Conservation (phyloP, 2,888 invertebrate species). For the Oscheius onirici region DNA sequence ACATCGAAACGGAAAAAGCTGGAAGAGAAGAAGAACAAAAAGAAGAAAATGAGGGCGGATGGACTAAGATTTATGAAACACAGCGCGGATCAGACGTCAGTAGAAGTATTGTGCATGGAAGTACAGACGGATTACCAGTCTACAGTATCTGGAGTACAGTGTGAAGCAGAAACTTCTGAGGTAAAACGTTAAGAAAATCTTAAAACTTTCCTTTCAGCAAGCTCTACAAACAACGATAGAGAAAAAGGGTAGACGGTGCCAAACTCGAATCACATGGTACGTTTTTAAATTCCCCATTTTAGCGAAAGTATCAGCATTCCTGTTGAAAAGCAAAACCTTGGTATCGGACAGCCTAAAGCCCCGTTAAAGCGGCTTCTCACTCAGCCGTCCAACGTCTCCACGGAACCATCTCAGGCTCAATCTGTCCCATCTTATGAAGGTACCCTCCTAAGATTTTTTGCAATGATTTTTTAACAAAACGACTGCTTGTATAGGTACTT, state of each 20-base stretch:
- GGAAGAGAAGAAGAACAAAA: slow-evolving; percentile 11
- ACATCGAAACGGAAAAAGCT: slow-evolving; percentile 1
- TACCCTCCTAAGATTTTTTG: too few species aligned
- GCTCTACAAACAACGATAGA: slow-evolving; percentile 33
- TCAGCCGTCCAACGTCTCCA: slow-evolving; percentile 1
- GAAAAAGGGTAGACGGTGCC: slow-evolving; percentile 40
- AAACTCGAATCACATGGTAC: slow-evolving; percentile 52
- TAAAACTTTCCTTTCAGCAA: neutral
- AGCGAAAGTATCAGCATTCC: neutral
- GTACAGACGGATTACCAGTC: slow-evolving; percentile 12
- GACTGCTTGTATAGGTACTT: too few species aligned
- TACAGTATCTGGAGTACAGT: neutral
- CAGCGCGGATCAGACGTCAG: slow-evolving; percentile 39
- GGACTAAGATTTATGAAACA: slow-evolving; percentile 50
- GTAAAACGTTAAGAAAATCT: neutral
- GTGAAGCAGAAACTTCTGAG: slow-evolving; percentile 16
- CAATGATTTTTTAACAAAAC: too few species aligned
- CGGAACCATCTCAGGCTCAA: neutral
- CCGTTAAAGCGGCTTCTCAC: neutral
- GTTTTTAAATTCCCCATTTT: neutral
- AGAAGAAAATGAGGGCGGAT: slow-evolving; percentile 23
- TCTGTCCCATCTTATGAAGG: slow-evolving; percentile 27
- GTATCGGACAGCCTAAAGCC: neutral
- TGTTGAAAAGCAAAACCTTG: slow-evolving; percentile 1
- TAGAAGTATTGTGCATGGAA: neutral